Evolutionary conservation across 2,113 vertebrate species (phyloP), one percentile per base, ranked within the genome.

Genomic region (Chroicocephalus ridibundus): DNA sequence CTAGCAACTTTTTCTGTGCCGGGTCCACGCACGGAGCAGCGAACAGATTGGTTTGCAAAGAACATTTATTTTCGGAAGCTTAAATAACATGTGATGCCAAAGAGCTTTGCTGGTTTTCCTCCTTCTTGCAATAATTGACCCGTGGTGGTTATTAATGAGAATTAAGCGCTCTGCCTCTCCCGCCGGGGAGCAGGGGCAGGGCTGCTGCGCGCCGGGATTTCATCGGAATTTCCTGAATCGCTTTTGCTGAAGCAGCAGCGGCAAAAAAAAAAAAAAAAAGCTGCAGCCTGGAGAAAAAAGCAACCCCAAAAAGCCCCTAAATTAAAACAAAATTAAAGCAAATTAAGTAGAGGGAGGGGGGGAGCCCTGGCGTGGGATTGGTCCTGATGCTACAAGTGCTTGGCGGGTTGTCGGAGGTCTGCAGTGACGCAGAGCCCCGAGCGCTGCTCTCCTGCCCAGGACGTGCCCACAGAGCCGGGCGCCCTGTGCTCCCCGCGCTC

Each of bases 231-330:
- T 96, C 97, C 96, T 97, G 97, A 94, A 83, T 60, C 0, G 13
- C 75, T 96, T 92, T 92, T 95, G 86, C 88, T 96, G 96, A 96
- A 97, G 66, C 70, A 88, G 94, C 88, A 87, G 34, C 17, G 71
- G 24, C 51, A 29, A 55, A 32, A 61, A 76, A n/a, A 65, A 46
- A 34, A 44, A 78, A 47, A 44, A 75, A 60, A 57, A 34, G 13
- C 70, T 82, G 54, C 40, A 87, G 83, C 60, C 15, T 42, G 57
- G 71, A 93, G 58, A 62, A 86, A 61, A 61, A 51, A 82, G 13
- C 36, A 60, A 19, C n/a, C 58, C 66, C 24, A 1, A 4, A 51
- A 24, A 49, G 11, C 21, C 15, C 54, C 49, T 38, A 62, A 69
- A 93, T 84, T 62, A 51, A 57, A 87, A 51, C 12, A 44, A 58